Conservation (phyloP, 2,113 vertebrate genomes). For the Manacus vitellinus region DNA sequence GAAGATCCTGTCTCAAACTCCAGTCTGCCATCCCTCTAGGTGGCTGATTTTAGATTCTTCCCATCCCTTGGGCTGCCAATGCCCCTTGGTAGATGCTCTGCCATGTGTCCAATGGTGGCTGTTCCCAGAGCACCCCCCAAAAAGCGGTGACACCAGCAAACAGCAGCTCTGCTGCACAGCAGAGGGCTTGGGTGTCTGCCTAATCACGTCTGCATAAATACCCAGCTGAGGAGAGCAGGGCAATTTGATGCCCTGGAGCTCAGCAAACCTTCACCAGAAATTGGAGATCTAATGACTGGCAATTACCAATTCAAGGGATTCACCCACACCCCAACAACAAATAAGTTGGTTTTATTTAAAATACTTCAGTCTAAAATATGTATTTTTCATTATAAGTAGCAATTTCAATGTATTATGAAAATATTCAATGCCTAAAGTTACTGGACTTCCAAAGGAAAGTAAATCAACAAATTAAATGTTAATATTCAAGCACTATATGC, state of each 20-base stretch:
- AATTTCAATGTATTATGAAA: background rate
- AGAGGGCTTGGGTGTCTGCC: background rate
- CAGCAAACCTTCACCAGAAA: background rate
- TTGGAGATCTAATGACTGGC: background rate
- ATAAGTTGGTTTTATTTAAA: background rate
- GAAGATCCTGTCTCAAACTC: background rate
- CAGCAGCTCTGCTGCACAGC: background rate
- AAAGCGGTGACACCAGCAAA: background rate
- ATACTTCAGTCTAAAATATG: background rate
- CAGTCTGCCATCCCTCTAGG: background rate
- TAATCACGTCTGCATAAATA: background rate
- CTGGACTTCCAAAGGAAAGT: background rate
- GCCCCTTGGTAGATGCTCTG: accelerated
- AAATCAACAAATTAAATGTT: background rate
- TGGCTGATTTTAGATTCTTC: background rate
- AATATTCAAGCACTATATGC: background rate
- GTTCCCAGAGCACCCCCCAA: background rate
- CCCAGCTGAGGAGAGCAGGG: background rate
- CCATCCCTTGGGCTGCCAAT: background rate
- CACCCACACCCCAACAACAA: background rate
- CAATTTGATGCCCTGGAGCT: background rate
- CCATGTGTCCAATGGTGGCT: accelerated
- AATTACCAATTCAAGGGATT: background rate
- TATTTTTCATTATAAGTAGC: background rate
- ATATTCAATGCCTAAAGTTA: background rate